phyloP scores from a whole-genome alignment of 2,888 invertebrate species.

The Acronicta leporina region DNA sequence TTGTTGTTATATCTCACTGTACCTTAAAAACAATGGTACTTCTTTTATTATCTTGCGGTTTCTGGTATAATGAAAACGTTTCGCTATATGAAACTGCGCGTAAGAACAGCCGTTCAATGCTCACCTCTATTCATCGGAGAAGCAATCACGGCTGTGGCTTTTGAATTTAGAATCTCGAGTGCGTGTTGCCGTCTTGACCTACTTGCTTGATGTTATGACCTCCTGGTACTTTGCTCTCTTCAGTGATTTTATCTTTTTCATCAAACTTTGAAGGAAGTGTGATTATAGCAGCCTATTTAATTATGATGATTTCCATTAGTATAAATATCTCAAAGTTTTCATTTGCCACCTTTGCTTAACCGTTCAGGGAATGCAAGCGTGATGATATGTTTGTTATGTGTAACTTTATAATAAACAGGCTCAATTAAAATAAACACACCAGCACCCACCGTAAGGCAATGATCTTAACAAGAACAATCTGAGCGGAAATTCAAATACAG shows the following conservation, averaged over 20 bases:
- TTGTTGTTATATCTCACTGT: slow-evolving; percentile 7
- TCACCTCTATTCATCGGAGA: slow-evolving; percentile 38
- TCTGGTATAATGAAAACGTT: slow-evolving; percentile 41
- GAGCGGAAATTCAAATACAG: slow-evolving; percentile 37
- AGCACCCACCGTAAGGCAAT: slow-evolving; percentile 3
- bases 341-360: too few relatives aligned
- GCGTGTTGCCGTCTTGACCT: slow-evolving; percentile 62
- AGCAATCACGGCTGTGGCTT: slow-evolving; percentile 47
- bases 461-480: slow-evolving; percentile 32
- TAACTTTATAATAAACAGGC: neutral
- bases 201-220: slow-evolving; percentile 51
- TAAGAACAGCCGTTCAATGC: slow-evolving; percentile 44
- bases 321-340: too few relatives aligned
- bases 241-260: slow-evolving; percentile 43
- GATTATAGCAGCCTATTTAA: slow-evolving; percentile 22
- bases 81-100: slow-evolving; percentile 41
- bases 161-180: slow-evolving; percentile 54
- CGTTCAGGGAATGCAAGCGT: too few relatives aligned
- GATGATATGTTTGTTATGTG: neutral
- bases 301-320: slow-evolving; percentile 17
- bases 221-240: slow-evolving; percentile 41
- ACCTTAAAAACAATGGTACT: slow-evolving; percentile 19
- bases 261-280: slow-evolving; percentile 28
- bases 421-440: slow-evolving; percentile 18
- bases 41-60: slow-evolving; percentile 21